Evolutionary conservation across 2,797 vertebrate species (phyloP).

Genomic region (Hemitrygon akajei): DNA sequence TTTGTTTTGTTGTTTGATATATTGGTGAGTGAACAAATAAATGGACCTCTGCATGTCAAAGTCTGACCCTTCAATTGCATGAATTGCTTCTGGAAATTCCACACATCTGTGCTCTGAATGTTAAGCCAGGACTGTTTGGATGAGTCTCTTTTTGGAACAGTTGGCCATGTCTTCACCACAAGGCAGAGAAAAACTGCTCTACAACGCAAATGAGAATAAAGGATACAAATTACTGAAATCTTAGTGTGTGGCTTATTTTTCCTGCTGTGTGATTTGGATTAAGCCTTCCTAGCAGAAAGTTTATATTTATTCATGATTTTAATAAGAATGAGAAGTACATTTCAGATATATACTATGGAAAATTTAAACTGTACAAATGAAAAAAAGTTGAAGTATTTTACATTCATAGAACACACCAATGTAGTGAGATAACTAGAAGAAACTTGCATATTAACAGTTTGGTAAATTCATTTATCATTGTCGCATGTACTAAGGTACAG

Average conservation of each 20-base stretch:
- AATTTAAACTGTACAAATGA: not conserved
- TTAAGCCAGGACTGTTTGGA: not conserved
- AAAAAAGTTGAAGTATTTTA: not conserved
- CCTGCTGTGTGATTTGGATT: not conserved
- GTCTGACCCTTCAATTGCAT: not conserved
- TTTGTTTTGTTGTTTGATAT: not conserved
- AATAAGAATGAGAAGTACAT: not conserved
- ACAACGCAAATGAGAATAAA: conserved; percentile 17
- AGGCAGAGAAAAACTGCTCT: conserved; percentile 6
- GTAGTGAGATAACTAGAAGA: too few relatives aligned
- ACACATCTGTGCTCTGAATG: not conserved
- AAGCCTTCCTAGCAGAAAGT: not conserved
- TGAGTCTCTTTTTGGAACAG: not conserved
- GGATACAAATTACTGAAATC: not conserved
- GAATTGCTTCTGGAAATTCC: not conserved
- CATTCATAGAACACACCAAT: too few relatives aligned
- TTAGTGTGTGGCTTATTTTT: not conserved
- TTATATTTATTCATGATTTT: not conserved
- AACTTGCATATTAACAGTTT: too few relatives aligned
- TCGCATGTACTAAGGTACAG: too few relatives aligned
- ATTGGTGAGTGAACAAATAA: not conserved
- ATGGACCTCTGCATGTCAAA: not conserved
- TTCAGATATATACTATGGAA: not conserved
- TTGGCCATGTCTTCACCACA: not conserved
- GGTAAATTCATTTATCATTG: too few relatives aligned